Evolutionary conservation across 2,888 invertebrate species (phyloP).

Genomic region (Brassicogethes aeneus): DNA sequence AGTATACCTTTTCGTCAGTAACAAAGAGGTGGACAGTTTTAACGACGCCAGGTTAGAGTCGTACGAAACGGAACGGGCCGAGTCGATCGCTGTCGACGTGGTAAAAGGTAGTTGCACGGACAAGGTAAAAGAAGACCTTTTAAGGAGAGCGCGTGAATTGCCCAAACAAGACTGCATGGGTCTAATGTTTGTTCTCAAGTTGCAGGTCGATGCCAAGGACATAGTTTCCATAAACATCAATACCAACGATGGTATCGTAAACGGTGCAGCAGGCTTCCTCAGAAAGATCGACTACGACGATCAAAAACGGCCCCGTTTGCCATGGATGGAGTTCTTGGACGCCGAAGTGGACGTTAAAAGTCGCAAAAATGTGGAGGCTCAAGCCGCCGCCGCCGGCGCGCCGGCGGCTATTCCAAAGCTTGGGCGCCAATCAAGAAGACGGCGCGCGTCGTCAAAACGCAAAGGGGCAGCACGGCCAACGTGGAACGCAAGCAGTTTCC

Average conservation of each 20-base stretch:
- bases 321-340: slow-evolving; percentile 8
- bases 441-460: slow-evolving; percentile 1
- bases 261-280: slow-evolving; percentile 16
- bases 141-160: too few relatives aligned
- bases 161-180: too few relatives aligned
- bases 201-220: slow-evolving; percentile 17
- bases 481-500: slow-evolving; percentile 14
- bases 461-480: slow-evolving; percentile 3
- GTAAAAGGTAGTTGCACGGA: too few relatives aligned
- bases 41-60: too few relatives aligned
- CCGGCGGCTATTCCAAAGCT: neutral
- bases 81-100: too few relatives aligned
- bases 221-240: slow-evolving; percentile 19
- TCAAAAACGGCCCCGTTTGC: neutral
- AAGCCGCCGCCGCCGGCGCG: neutral
- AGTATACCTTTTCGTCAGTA: too few relatives aligned
- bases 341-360: slow-evolving; percentile 1
- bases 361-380: neutral
- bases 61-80: too few relatives aligned
- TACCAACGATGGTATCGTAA: slow-evolving; percentile 19
- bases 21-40: too few relatives aligned
- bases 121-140: too few relatives aligned
- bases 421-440: slow-evolving; percentile 1
- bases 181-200: too few relatives aligned
- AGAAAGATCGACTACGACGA: slow-evolving; percentile 1